These are phyloP conservation scores for Leptopilina myrica DNA, from an alignment of 2,888 invertebrate species.

Conservation along the genomic window DNA sequence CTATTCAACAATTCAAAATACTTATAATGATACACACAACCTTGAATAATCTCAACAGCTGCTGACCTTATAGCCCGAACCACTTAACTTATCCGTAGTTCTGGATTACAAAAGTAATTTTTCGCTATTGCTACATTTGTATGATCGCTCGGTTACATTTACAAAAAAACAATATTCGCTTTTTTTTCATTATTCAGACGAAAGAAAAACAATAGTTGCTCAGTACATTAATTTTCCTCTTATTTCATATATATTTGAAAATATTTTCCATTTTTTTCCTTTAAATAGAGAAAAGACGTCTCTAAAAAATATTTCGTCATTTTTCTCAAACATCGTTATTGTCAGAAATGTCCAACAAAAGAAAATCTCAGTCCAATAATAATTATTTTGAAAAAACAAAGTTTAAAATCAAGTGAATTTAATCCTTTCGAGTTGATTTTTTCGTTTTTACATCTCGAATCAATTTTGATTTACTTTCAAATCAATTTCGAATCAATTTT, in stretches of 20 bases:
- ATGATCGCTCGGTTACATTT: slow-evolving; percentile 39
- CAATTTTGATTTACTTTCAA: too few relatives aligned
- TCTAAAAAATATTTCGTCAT: slow-evolving; percentile 35
- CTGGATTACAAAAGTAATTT: slow-evolving; percentile 69
- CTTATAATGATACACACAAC: slow-evolving; percentile 76
- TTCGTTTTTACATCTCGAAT: too few relatives aligned
- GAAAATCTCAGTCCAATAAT: slow-evolving; percentile 4
- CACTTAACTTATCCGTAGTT: slow-evolving; percentile 66
- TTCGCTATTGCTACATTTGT: slow-evolving; percentile 55
- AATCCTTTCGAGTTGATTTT: too few relatives aligned
- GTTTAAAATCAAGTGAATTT: too few relatives aligned
- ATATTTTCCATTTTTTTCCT: too few relatives aligned
- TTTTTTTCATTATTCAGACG: slow-evolving; percentile 11
- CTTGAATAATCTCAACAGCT: slow-evolving; percentile 77
- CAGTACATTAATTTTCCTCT: slow-evolving; percentile 58
- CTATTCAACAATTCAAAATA: slow-evolving; percentile 76
- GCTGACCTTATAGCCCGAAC: slow-evolving; percentile 71
- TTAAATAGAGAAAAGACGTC: slow-evolving; percentile 56
- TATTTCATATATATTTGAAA: slow-evolving; percentile 43
- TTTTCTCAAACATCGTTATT: neutral
- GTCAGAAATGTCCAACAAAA: slow-evolving; percentile 16
- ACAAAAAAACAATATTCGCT: neutral
- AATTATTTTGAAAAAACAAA: too few relatives aligned
- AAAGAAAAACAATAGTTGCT: slow-evolving; percentile 28
- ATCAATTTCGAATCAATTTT: too few relatives aligned